These are phyloP conservation scores for Chrysotoxum bicinctum DNA, from an alignment of 2,888 invertebrate species.

Conservation along the genomic window DNA sequence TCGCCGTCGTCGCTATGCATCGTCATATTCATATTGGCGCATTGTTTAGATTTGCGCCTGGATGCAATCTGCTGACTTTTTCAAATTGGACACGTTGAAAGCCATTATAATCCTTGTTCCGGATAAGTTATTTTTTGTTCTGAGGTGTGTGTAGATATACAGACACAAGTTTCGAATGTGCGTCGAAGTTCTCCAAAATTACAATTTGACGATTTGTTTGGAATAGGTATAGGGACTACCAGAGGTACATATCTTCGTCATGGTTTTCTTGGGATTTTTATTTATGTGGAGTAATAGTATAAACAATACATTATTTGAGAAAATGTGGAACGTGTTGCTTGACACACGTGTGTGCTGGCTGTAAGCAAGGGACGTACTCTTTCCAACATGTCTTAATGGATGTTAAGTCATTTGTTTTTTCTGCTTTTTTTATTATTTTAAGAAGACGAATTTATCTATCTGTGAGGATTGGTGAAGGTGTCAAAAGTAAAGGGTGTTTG, in stretches of 20 bases:
- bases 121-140: slow-evolving; percentile 40
- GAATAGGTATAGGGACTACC: background rate
- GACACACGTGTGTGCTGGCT: slow-evolving; percentile 57
- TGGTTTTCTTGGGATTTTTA: slow-evolving; percentile 34
- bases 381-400: slow-evolving; percentile 39
- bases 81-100: slow-evolving; percentile 65
- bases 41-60: slow-evolving; percentile 55
- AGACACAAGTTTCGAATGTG: background rate
- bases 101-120: slow-evolving; percentile 59
- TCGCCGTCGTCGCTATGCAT: background rate
- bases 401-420: slow-evolving; percentile 55
- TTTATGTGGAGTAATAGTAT: slow-evolving; percentile 23
- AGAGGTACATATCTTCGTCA: slow-evolving; percentile 33
- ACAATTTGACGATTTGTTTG: slow-evolving; percentile 67
- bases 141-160: background rate
- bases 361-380: background rate
- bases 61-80: slow-evolving; percentile 22
- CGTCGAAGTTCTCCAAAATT: slow-evolving; percentile 39
- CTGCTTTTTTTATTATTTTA: slow-evolving; percentile 27
- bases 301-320: slow-evolving; percentile 48
- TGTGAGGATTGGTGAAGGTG: slow-evolving; percentile 43
- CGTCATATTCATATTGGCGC: slow-evolving; percentile 42
- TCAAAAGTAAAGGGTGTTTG: slow-evolving; percentile 71
- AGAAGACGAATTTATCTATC: slow-evolving; percentile 21
- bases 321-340: slow-evolving; percentile 62